Evolutionary conservation across 2,113 vertebrate species (phyloP).

Genomic region (Aldabrachelys gigantea): DNA sequence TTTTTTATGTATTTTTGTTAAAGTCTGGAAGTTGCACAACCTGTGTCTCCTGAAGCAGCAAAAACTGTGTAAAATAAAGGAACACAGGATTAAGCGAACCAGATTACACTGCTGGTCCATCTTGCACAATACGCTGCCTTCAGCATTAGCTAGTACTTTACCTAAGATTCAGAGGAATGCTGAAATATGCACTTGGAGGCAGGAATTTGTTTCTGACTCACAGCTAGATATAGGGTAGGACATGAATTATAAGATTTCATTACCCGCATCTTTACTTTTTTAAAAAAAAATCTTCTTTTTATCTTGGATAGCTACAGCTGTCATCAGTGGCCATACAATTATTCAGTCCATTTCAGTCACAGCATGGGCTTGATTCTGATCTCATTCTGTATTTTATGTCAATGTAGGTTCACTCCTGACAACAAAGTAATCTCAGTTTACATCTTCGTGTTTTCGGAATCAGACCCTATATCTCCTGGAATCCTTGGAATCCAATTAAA

Average conservation of each 20-base stretch:
- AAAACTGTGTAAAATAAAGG: not conserved
- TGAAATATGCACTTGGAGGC: not conserved
- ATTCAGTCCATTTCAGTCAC: not conserved
- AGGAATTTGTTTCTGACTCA: not conserved
- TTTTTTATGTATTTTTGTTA: not conserved
- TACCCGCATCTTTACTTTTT: not conserved
- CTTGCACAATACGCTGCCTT: not conserved
- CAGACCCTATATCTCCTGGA: not conserved
- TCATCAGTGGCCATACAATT: not conserved
- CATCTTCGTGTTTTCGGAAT: not conserved
- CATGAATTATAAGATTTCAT: not conserved
- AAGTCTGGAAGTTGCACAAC: not conserved
- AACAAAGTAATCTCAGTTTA: not conserved
- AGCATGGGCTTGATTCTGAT: not conserved
- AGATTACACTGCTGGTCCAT: not conserved
- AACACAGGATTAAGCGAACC: not conserved
- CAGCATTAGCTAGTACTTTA: not conserved
- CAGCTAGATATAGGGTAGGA: not conserved
- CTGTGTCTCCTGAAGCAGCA: not conserved
- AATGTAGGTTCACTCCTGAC: not conserved
- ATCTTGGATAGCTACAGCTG: not conserved
- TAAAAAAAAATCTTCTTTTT: not conserved
- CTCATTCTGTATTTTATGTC: not conserved
- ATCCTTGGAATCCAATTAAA: not conserved
- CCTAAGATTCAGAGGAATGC: not conserved